Evolutionary conservation across 23 tunicate species (phyloP).

Genomic region (Halocynthia roretzi): DNA sequence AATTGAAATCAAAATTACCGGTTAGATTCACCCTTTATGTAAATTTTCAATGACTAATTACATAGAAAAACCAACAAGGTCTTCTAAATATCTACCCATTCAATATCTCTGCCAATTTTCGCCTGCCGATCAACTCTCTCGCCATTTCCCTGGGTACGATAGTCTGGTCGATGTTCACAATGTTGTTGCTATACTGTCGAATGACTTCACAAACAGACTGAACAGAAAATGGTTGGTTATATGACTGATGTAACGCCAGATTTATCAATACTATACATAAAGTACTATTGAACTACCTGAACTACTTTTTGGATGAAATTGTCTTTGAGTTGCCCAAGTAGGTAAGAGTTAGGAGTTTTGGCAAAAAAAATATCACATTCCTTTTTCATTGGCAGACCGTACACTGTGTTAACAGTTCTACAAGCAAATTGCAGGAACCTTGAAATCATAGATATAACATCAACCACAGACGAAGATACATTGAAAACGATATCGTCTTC

Average conservation of each 20-base stretch:
- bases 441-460: not conserved
- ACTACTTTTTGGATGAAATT: too few species aligned
- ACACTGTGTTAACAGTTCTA: not conserved
- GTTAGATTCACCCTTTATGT: too few species aligned
- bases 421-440: not conserved
- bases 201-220: not conserved
- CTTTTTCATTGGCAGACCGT: not conserved
- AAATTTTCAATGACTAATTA: too few species aligned
- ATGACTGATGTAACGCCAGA: too few species aligned
- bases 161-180: not conserved
- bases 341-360: too few species aligned
- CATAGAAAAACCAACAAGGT: too few species aligned
- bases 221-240: not conserved
- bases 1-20: too few species aligned
- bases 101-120: not conserved
- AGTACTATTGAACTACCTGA: too few species aligned
- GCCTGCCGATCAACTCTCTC: not conserved
- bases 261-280: too few species aligned
- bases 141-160: not conserved
- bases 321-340: too few species aligned
- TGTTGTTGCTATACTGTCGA: not conserved
- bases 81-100: not conserved
- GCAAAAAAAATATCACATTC: not conserved
- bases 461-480: not conserved
- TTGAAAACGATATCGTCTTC: not conserved